Base-by-base conservation (phyloP, 1,140 invertebrate species). In the Hormaphis cornu region DNA sequence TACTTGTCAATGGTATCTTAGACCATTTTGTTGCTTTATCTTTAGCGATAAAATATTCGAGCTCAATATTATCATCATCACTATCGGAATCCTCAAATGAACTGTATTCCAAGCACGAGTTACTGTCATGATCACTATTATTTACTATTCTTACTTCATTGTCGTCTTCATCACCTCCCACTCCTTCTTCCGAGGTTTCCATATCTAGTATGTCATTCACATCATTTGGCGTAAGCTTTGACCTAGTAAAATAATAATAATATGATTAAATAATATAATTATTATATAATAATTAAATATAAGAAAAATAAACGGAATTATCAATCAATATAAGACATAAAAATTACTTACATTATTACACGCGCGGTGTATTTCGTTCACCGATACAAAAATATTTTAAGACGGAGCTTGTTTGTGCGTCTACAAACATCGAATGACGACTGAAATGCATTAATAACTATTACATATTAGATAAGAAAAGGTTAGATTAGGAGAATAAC, bases 21-120 rank as follows among this genome's bases (percentile, higher is more conserved):
- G 16, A 35, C 54, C 44, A 24, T 9, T 40, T 71, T 71, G 37
- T 46, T 61, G 10, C 26, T 35, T 30, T 54, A 20, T n/a, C 18
- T 46, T 22, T 63, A 71, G 37, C 54, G 61, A 71, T 71, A 35
- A 71, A 71, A 7, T 56, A 35, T 24, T 63, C 48, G 16, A 63
- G 24, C 59, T 69, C 48, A 53, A 69, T 69, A 30, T 69, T 37
- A 69, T 69, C 69, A 24, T 53, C 28, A 37, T 53, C 24, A 53
- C 35, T 37, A 37, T 37, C 35, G 35, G 35, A 37, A 8, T 37
- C 35, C 35, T 37, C 35, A 37, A 37, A 37, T 37, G 35, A 37
- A 37, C 35, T 37, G 35, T 14, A 6, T 37, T 37, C 35, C 35
- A 37, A 37, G 35, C 35, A 37, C 35, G 35, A 37, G 35, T 37